phyloP scores from a whole-genome alignment of 2,113 vertebrate genomes.

The Potamarius usumacintae region DNA sequence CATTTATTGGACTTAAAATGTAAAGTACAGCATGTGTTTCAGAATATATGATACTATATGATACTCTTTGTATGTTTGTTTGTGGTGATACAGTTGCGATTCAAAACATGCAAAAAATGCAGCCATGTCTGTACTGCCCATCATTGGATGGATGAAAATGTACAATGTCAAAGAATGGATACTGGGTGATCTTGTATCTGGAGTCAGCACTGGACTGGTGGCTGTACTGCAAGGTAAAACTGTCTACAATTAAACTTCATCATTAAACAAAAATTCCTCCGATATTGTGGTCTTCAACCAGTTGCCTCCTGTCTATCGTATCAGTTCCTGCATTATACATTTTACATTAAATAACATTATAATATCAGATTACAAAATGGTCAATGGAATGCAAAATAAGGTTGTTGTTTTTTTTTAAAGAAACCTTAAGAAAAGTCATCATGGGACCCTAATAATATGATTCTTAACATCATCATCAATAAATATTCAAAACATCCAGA shows the following conservation, averaged over 20 bases:
- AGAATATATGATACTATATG: neutral
- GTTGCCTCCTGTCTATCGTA: neutral
- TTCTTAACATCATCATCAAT: neutral
- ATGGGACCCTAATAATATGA: neutral
- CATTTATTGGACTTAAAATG: neutral
- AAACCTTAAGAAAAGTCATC: neutral
- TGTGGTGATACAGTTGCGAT: conserved; percentile 77
- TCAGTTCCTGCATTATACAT: neutral
- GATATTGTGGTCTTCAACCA: neutral
- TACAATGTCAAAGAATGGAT: conserved; percentile 88
- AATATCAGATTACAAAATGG: neutral
- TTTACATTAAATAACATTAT: neutral
- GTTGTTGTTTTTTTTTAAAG: neutral
- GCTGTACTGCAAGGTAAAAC: conserved; percentile 90
- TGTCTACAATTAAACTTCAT: neutral
- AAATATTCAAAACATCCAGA: neutral
- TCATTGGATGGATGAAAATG: conserved; percentile 82
- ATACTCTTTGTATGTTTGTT: conserved; percentile 2
- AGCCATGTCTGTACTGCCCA: conserved; percentile 78
- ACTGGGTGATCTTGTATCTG: conserved; percentile 86
- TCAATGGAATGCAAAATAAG: neutral
- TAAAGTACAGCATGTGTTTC: neutral
- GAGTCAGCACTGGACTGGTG: conserved; percentile 92
- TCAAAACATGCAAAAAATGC: conserved; percentile 76
- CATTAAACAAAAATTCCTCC: neutral